Evolutionary conservation across 2,888 invertebrate species (phyloP), one percentile per base, ranked within the genome.

Genomic region (Antitype chi): DNA sequence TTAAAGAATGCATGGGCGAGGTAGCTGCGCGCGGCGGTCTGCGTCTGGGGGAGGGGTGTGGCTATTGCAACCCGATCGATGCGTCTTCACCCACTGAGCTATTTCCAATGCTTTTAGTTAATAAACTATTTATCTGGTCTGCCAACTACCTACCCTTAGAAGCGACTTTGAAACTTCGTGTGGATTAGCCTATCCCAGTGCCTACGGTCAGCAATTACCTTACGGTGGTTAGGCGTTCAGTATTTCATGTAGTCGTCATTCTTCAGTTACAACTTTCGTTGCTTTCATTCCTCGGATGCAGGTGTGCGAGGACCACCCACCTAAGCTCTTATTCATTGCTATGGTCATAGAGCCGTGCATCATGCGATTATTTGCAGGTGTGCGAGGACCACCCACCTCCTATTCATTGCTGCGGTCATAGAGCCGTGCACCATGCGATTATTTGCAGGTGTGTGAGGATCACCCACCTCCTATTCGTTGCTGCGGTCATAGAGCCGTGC

Each of bases 11-110:
- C 25, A 70, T 1, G 20, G 28, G 52, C 20, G 49, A 47, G 20
- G 63, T n/a, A 32, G 43, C 5, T 47, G 78, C 64, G 79, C 71
- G 72, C 66, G 47, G 25, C 20, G 28, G 32, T 17, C 32, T 20
- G 52, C 32, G 20, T 0, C 0, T 17, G 43, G 32, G 11, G 20
- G 15, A 11, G 6, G 32, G 62, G 15, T 2, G 13, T 5, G 20
- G 13, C 20, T 2, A 7, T 25, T 77, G 62, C 69, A 70, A 15
- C 38, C 25, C 59, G 43, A 15, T 78, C 53, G 47, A 66, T 79
- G 47, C 53, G 15, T n/a, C 43, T n/a, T 43, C 78, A 32, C 13
- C 70, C 11, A 17, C 13, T 6, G n/a, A 17, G 3, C 2, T 57
- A 52, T 78, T 64, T 57, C 25, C 25, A 38, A 20, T 38, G 11